A percentile compares a stretch with the other conserved stretches of the same genome.
phyloP scores from a whole-genome alignment of 2,797 vertebrate species.

The Poecilia gillii region DNA sequence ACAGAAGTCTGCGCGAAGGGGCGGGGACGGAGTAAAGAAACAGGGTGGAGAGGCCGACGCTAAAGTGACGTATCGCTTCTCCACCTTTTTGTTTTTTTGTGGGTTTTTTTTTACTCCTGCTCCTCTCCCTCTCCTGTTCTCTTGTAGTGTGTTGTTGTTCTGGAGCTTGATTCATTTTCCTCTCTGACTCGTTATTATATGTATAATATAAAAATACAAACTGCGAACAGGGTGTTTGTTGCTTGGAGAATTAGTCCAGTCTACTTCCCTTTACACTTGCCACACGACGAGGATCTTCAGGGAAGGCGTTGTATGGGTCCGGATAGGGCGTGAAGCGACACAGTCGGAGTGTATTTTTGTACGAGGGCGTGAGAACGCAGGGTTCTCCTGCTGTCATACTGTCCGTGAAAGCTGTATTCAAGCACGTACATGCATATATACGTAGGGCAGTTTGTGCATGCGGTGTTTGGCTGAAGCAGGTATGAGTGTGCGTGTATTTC shows the following conservation, averaged over 20 bases:
- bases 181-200: constrained; percentile 80
- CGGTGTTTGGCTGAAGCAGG: constrained; percentile 56
- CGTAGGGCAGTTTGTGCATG: constrained; percentile 59
- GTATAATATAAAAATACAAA: constrained; percentile 81
- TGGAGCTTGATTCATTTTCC: constrained; percentile 83
- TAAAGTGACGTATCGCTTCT: constrained; percentile 49
- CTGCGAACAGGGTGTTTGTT: constrained; percentile 83
- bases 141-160: constrained; percentile 79
- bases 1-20: constrained; percentile 64
- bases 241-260: constrained; percentile 77
- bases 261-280: constrained; percentile 82
- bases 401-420: constrained; percentile 63
- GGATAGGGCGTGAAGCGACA: constrained; percentile 62
- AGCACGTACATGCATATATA: constrained; percentile 65
- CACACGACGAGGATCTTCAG: constrained; percentile 77
- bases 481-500: constrained; percentile 23
- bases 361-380: constrained; percentile 43
- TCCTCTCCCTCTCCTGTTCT: constrained; percentile 74
- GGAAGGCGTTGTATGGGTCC: constrained; percentile 70
- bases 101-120: constrained; percentile 63
- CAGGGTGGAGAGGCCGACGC: constrained; percentile 52
- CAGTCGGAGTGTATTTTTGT: constrained; percentile 59
- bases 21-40: constrained; percentile 69
- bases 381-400: constrained; percentile 45
- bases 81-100: constrained; percentile 55